Percentiles rank a stretch among this genome's conserved stretches.
Evolutionary conservation across 1,140 invertebrate genomes (phyloP).

Genomic region (Subanguina moxae): DNA sequence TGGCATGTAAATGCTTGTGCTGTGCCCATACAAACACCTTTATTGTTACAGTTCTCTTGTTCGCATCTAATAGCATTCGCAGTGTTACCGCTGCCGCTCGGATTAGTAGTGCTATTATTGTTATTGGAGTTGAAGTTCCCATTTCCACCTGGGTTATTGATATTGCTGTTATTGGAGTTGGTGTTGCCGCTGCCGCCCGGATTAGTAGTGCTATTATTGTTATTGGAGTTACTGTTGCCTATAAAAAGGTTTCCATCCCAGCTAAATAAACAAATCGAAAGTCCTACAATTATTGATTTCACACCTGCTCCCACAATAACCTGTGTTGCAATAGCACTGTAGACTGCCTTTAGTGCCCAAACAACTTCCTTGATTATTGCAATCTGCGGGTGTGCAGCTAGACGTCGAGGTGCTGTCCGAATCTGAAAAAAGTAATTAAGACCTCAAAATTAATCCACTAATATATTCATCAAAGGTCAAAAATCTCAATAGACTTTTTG

Average conservation of each 20-base stretch:
- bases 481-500: no score
- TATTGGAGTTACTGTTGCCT: background rate
- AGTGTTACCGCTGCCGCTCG: background rate
- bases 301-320: background rate
- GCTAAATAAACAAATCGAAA: background rate
- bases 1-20: no score
- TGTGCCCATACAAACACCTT: no score
- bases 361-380: background rate
- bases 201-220: no score
- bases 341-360: background rate
- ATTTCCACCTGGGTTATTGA: background rate
- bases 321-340: background rate
- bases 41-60: no score
- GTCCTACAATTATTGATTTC: background rate
- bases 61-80: no score
- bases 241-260: background rate
- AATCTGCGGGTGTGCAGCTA: background rate
- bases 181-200: background rate
- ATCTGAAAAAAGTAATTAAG: background rate
- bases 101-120: background rate
- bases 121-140: background rate
- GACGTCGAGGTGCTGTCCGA: background rate
- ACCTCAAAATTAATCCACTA: no score
- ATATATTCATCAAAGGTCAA: no score
- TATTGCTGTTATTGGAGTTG: constrained; percentile 4